phyloP scores from a whole-genome alignment of 2,797 vertebrate genomes.

The Dendrocincla tyrannina region DNA sequence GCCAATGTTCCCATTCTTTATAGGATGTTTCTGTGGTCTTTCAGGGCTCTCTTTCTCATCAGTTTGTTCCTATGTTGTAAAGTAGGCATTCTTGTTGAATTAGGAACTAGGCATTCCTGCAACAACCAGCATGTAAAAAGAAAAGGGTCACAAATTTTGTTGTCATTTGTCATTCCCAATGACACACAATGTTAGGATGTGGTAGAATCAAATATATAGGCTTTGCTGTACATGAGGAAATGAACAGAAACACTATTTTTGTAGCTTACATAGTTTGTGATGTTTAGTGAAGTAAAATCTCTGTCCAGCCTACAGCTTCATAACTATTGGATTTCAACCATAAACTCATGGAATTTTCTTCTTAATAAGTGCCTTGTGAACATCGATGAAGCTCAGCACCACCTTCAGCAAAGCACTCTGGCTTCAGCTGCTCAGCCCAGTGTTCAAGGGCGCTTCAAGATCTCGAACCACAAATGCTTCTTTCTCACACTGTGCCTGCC shows the following conservation, averaged over 20 bases:
- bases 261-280: background rate
- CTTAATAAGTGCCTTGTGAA: background rate
- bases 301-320: background rate
- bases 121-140: conserved; percentile 1
- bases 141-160: conserved; percentile 19
- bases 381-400: background rate
- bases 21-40: background rate
- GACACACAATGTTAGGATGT: conserved; percentile 31
- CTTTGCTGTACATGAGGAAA: background rate
- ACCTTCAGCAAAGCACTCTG: background rate
- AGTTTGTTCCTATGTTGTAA: background rate
- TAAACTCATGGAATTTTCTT: background rate
- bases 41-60: background rate
- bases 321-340: background rate
- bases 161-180: conserved; percentile 11
- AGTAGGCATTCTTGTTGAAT: background rate
- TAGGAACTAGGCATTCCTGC: background rate
- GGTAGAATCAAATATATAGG: background rate
- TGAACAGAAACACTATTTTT: background rate
- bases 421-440: background rate
- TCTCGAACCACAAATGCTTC: background rate
- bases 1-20: background rate
- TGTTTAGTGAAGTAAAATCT: background rate
- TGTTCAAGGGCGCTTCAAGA: background rate
- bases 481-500: background rate